These are phyloP conservation scores for Samia ricini DNA, from an alignment of 1,140 invertebrate genomes.

Conservation along the genomic window DNA sequence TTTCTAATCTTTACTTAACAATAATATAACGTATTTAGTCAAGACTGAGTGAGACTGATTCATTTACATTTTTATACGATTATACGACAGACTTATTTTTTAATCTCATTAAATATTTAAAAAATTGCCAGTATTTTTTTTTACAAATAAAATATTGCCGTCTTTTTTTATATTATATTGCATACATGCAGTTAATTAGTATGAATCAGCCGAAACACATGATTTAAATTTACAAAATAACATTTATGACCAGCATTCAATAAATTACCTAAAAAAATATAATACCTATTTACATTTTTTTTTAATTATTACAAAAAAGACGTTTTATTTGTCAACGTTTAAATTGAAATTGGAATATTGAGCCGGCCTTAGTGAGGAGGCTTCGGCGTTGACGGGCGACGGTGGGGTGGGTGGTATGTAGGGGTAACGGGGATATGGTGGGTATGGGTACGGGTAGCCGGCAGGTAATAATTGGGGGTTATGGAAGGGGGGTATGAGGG, in stretches of 20 bases:
- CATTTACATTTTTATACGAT: too few species aligned
- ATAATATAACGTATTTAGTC: too few species aligned
- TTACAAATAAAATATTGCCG: too few species aligned
- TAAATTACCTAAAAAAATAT: conserved; percentile 36
- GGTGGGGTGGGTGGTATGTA: conserved; percentile 59
- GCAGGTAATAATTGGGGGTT: conserved; percentile 72
- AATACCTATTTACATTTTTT: conserved; percentile 26
- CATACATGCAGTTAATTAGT: too few species aligned
- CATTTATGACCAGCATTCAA: conserved; percentile 33
- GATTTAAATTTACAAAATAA: neutral
- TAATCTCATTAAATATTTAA: too few species aligned
- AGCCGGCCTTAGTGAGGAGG: conserved; percentile 47
- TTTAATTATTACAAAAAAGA: conserved; percentile 10
- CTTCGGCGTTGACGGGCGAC: conserved; percentile 54
- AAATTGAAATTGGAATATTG: conserved; percentile 66
- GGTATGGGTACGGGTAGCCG: conserved; percentile 67
- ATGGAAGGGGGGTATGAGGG: conserved; percentile 73
- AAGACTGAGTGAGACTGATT: too few species aligned
- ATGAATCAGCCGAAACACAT: neutral
- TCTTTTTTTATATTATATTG: too few species aligned
- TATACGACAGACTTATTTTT: too few species aligned
- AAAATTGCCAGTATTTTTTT: too few species aligned
- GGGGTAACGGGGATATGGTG: conserved; percentile 57
- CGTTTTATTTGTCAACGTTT: conserved; percentile 62
- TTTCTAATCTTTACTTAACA: neutral